These are phyloP conservation scores for Arctia plantaginis DNA, from an alignment of 2,888 invertebrate species.

Conservation along the genomic window DNA sequence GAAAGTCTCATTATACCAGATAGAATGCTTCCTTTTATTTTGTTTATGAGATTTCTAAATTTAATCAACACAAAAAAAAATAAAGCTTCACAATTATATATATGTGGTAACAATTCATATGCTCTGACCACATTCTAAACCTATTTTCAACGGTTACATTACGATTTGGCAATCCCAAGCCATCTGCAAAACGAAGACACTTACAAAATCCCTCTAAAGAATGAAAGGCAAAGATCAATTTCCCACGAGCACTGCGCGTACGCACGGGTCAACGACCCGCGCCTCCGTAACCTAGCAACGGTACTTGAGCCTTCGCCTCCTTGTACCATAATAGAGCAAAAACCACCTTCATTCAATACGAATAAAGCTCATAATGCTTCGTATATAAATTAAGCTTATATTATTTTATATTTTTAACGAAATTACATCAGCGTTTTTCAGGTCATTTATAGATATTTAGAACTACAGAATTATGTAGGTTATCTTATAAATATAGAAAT, in stretches of 20 bases:
- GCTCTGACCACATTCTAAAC: background rate
- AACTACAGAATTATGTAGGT: background rate
- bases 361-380: slow-evolving; percentile 31
- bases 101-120: background rate
- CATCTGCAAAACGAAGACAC: slow-evolving; percentile 14
- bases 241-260: slow-evolving; percentile 60
- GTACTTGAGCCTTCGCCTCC: slow-evolving; percentile 69
- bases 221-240: slow-evolving; percentile 51
- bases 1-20: too few relatives aligned
- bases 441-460: background rate
- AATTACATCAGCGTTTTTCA: slow-evolving; percentile 5
- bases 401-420: background rate
- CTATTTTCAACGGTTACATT: background rate
- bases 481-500: accelerated
- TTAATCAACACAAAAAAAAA: background rate
- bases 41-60: too few relatives aligned
- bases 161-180: slow-evolving; percentile 11
- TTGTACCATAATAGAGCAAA: slow-evolving; percentile 37
- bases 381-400: slow-evolving; percentile 24
- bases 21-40: too few relatives aligned
- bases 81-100: background rate
- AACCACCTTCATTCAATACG: slow-evolving; percentile 10
- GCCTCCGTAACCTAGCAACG: slow-evolving; percentile 72
- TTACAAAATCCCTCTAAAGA: slow-evolving; percentile 67
- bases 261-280: slow-evolving; percentile 67